Percentiles rank a stretch among this genome's conserved stretches.
Conservation (phyloP, 37 sponge, comb jelly and placozoan species). For the Lycopodina hypogea region DNA sequence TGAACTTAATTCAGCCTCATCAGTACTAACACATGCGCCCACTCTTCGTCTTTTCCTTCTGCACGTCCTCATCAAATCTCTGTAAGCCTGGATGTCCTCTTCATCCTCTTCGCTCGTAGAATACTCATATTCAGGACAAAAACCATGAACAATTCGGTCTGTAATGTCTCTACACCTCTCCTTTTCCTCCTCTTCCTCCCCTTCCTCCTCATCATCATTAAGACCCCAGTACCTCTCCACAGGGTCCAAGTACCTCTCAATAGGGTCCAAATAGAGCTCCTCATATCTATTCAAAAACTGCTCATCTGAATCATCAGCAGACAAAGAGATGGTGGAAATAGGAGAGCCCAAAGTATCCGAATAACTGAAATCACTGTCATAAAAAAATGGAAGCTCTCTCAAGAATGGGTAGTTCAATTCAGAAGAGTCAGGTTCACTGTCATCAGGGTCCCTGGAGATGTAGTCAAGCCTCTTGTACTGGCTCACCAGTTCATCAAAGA, state of each 20-base stretch:
- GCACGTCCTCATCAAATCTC: not conserved
- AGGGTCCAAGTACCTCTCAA: not conserved
- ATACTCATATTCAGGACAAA: not conserved
- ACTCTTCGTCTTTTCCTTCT: not conserved
- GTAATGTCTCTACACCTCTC: not conserved
- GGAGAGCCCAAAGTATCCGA: not conserved
- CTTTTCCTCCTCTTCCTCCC: not conserved
- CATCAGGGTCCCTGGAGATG: not conserved
- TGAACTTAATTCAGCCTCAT: too few relatives aligned
- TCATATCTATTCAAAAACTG: not conserved
- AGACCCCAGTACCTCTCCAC: not conserved
- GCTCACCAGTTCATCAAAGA: constrained; percentile 53
- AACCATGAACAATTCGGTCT: not conserved
- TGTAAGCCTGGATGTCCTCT: not conserved
- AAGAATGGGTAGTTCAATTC: not conserved
- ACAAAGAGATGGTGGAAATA: constrained; percentile 13
- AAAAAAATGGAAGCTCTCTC: constrained; percentile 14
- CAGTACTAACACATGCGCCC: not conserved
- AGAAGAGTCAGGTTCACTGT: not conserved
- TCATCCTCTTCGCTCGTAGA: not conserved
- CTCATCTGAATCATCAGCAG: constrained; percentile 17
- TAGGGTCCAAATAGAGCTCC: not conserved
- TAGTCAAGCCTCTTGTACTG: not conserved
- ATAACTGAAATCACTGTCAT: too few relatives aligned
- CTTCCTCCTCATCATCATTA: constrained; percentile 2